phyloP scores from a whole-genome alignment of 2,888 invertebrate species.

The Sycophila texana region DNA sequence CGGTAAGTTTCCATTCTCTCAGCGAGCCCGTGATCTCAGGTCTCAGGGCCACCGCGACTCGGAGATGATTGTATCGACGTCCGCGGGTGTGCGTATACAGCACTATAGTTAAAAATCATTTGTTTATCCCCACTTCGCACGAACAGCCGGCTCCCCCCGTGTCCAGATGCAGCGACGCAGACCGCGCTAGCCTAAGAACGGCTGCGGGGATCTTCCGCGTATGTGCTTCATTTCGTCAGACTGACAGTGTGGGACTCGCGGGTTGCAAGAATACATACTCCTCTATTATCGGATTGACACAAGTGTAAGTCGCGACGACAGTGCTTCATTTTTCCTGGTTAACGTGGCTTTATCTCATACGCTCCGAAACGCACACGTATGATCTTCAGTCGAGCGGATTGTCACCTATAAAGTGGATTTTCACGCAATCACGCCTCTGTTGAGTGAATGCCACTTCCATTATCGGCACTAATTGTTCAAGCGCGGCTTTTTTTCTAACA shows the following conservation, averaged over 20 bases:
- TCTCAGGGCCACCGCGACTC: neutral
- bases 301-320: neutral
- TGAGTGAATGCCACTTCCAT: no score
- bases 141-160: no score
- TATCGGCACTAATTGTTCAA: no score
- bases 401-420: no score
- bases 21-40: neutral
- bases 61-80: neutral
- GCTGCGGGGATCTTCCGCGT: neutral
- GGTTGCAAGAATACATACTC: no score
- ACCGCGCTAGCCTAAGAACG: neutral
- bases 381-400: neutral
- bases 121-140: no score
- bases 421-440: no score
- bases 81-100: no score
- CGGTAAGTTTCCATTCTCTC: neutral
- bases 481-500: no score
- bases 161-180: no score
- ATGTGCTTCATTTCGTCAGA: neutral
- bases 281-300: neutral
- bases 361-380: neutral
- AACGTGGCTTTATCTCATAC: constrained; percentile 33
- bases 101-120: no score
- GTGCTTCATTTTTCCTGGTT: neutral
- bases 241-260: neutral